Evolutionary conservation across 2,797 vertebrate genomes (phyloP).

Genomic region (Glossophaga mutica): DNA sequence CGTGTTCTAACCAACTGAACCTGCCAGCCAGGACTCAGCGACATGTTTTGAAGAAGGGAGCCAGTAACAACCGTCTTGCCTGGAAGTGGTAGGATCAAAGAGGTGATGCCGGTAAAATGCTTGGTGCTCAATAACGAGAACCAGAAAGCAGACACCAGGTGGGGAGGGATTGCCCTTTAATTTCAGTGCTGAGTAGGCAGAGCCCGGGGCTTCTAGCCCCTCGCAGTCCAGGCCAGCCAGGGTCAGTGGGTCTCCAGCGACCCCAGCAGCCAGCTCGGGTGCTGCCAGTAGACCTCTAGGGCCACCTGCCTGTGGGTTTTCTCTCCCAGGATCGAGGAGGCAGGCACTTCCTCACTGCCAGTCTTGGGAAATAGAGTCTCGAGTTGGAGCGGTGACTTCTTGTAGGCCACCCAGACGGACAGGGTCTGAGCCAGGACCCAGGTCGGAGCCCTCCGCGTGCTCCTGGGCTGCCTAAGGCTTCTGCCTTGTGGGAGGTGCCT

Average conservation of each 20-base stretch:
- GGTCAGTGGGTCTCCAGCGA: not conserved
- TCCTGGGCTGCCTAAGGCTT: accelerated
- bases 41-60: not conserved
- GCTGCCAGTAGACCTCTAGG: not conserved
- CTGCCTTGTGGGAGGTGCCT: accelerated
- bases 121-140: not conserved
- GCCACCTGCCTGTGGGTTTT: not conserved
- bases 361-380: not conserved
- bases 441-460: accelerated
- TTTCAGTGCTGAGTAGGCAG: not conserved
- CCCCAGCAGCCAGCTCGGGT: not conserved
- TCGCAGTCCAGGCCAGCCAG: not conserved
- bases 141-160: not conserved
- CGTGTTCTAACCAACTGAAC: not conserved
- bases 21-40: not conserved
- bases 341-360: not conserved
- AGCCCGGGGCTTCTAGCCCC: not conserved
- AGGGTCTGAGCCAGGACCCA: not conserved
- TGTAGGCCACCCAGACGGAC: not conserved
- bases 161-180: not conserved
- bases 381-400: not conserved
- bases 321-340: not conserved
- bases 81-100: not conserved
- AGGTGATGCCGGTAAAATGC: not conserved
- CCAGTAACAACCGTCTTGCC: not conserved